A percentile compares a stretch with the other conserved stretches of the same genome.
These are phyloP conservation scores for Aphis gossypii DNA, from an alignment of 1,140 invertebrate genomes.

Conservation along the genomic window DNA sequence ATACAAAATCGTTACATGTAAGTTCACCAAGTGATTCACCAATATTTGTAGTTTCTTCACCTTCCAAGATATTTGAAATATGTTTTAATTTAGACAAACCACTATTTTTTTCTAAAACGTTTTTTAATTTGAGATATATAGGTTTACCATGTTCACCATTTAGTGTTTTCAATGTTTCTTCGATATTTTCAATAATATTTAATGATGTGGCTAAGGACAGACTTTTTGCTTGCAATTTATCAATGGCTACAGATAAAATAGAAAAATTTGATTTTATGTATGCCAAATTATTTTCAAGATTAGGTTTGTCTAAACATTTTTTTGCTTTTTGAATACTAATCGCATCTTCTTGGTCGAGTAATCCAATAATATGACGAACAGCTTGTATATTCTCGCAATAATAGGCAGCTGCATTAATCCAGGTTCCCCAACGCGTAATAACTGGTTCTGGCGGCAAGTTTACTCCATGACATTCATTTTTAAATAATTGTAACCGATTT, in stretches of 20 bases:
- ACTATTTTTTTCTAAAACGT: too few relatives aligned
- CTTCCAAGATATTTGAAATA: not conserved
- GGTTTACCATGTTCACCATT: not conserved
- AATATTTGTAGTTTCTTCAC: not conserved
- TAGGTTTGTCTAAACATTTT: not conserved
- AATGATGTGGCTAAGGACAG: not conserved
- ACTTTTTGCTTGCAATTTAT: not conserved
- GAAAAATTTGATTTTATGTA: not conserved
- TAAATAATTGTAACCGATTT: not conserved
- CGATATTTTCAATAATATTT: not conserved
- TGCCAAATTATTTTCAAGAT: not conserved
- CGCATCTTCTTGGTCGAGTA: not conserved
- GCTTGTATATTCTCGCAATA: not conserved
- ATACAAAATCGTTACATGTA: not conserved
- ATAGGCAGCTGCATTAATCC: not conserved
- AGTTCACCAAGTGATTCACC: not conserved
- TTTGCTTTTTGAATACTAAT: slow-evolving; percentile 16
- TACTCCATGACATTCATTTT: not conserved
- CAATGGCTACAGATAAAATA: not conserved
- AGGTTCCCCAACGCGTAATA: not conserved
- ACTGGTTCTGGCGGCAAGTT: not conserved
- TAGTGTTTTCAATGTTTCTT: not conserved
- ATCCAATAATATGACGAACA: not conserved
- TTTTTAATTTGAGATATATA: too few relatives aligned
- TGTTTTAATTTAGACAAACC: not conserved